Base-by-base conservation (phyloP, 2,113 vertebrate species). In the Neopipo cinnamomea region DNA sequence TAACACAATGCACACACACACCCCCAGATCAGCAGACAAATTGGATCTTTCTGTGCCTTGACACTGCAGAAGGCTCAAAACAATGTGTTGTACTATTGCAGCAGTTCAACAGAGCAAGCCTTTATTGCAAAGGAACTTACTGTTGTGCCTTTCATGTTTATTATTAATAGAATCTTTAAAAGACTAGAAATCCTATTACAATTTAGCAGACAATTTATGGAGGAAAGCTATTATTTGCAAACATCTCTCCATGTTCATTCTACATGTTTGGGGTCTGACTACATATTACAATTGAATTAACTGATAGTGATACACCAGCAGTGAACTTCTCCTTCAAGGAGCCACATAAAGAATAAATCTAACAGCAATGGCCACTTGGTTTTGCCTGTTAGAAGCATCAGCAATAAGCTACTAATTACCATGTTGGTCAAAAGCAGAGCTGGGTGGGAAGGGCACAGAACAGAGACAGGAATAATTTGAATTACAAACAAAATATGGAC, bases 61-160 rank as follows among this genome's bases (percentile, higher is more conserved):
- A 92, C 91, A 96, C 91, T 12, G 6, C 71, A 66, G 39, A 79
- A 76, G 66, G 35, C 89, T 71, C 79, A 89, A 82, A 93, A 95
- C 95, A 97, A 94, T 89, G 95, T 72, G 65, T 8, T 66, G 56
- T 15, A 92, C 88, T 95, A 89, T 91, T 50, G 67, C n/a, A 84
- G 31, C 83, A 56, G 72, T 19, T 67, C 21, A 92, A 97, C 90
- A 95, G 82, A 95, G 73, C 39, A 75, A 85, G 88, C 65, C 53
- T 86, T 95, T 39, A 80, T 52, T 41, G 85, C 41, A 68, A 61
- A 79, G 76, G 65, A 88, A 85, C 70, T 62, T 75, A 47, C 56
- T 76, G 81, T 46, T 83, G 87, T 39, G 83, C n/a, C 58, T 61
- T 93, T 90, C 65, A 24, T 59, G 66, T 65, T 88, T 76, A 63